Conservation (phyloP, 2,113 vertebrate species). For the Erpornis zantholeuca region DNA sequence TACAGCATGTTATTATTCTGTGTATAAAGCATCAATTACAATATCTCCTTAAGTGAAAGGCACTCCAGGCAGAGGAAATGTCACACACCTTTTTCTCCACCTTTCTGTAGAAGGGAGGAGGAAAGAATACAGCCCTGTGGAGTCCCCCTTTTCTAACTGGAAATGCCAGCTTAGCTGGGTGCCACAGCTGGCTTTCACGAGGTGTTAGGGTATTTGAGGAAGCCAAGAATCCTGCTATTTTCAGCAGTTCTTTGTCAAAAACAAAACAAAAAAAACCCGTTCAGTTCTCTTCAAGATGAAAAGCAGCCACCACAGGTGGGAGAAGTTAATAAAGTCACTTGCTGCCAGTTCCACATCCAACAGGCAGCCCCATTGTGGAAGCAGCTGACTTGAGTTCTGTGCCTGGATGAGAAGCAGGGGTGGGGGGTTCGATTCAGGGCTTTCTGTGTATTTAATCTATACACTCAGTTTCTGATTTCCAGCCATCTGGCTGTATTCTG, state of each 20-base stretch:
- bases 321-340: background rate
- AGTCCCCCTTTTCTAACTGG: background rate
- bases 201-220: background rate
- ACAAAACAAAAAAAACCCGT: background rate
- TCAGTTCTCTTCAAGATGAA: background rate
- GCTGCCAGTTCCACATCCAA: background rate
- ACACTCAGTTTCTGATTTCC: background rate
- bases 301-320: background rate
- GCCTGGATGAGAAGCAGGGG: background rate
- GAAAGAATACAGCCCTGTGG: background rate
- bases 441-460: background rate
- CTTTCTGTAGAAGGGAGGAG: background rate
- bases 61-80: background rate
- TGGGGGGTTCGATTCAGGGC: background rate
- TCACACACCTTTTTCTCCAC: background rate
- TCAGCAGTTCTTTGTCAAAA: background rate
- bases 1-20: background rate
- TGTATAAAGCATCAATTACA: background rate
- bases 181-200: background rate
- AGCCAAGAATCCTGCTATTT: slow-evolving; percentile 9
- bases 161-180: background rate
- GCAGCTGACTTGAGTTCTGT: background rate
- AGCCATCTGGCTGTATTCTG: background rate
- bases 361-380: background rate
- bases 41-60: background rate